Evolutionary conservation across 2,888 invertebrate species (phyloP).

Genomic region (Cantharis lateralis): DNA sequence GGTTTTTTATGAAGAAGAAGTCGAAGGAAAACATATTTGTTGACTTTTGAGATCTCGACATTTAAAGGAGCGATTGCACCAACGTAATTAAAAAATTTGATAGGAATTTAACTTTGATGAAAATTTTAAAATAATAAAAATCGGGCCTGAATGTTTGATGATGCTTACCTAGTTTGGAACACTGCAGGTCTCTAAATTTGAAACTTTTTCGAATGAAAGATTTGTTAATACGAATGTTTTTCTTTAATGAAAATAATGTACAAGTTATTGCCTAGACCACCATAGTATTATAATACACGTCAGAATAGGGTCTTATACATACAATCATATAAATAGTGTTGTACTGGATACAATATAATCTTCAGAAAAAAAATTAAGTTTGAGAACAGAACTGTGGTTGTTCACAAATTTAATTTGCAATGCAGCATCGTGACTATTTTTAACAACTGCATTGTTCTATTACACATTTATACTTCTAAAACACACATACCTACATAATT

Average conservation of each 20-base stretch:
- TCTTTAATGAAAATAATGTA: constrained; percentile 62
- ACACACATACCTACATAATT: constrained; percentile 42
- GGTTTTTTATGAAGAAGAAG: no score
- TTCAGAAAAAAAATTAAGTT: constrained; percentile 29
- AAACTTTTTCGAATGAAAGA: neutral
- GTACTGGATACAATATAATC: constrained; percentile 31
- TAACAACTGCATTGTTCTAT: constrained; percentile 30
- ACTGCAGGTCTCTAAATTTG: neutral
- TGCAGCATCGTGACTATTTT: constrained; percentile 16
- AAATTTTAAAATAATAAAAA: no score
- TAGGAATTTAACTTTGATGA: no score
- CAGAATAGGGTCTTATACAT: constrained; percentile 55
- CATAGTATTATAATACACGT: constrained; percentile 55
- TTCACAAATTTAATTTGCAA: constrained; percentile 20
- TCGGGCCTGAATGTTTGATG: neutral
- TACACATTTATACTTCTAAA: constrained; percentile 42
- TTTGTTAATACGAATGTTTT: constrained; percentile 53
- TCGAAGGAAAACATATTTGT: no score
- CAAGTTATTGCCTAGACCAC: constrained; percentile 60
- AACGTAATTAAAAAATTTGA: no score
- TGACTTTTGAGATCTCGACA: no score
- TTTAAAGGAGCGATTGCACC: no score
- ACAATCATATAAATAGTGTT: constrained; percentile 29
- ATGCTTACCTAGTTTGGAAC: neutral
- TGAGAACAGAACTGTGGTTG: constrained; percentile 3